A percentile compares a stretch with the other conserved stretches of the same genome.
These are phyloP conservation scores for Chrysaora quinquecirrha DNA, from an alignment of 30 jellyfish, hydroid and myxozoan genomes.

Conservation along the genomic window DNA sequence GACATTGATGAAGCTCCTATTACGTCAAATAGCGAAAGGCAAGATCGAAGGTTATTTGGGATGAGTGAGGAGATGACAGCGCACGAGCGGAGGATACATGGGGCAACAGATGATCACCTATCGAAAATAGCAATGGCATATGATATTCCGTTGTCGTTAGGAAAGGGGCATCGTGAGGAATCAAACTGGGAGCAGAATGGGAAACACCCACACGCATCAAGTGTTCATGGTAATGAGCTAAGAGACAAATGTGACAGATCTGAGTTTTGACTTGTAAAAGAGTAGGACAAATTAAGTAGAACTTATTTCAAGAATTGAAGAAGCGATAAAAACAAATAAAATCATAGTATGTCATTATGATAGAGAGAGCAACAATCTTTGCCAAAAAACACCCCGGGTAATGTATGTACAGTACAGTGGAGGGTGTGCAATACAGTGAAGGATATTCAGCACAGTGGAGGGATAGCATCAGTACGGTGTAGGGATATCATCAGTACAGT, in stretches of 20 bases:
- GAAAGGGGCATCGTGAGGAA: slow-evolving; percentile 55
- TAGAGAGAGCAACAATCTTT: too few relatives aligned
- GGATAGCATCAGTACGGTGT: too few relatives aligned
- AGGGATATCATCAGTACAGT: too few relatives aligned
- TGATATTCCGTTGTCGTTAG: slow-evolving; percentile 84
- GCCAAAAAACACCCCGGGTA: too few relatives aligned
- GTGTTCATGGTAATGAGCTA: slow-evolving; percentile 29
- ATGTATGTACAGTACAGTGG: too few relatives aligned
- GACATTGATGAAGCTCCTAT: slow-evolving; percentile 54
- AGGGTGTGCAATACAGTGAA: too few relatives aligned
- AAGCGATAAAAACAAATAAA: too few relatives aligned
- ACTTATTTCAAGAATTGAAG: too few relatives aligned
- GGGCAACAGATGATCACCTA: slow-evolving; percentile 87
- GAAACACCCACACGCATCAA: slow-evolving; percentile 28
- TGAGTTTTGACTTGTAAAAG: slow-evolving; percentile 48
- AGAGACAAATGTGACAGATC: slow-evolving; percentile 49
- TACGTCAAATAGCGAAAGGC: slow-evolving; percentile 34
- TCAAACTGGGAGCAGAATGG: slow-evolving; percentile 63
- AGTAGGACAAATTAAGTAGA: too few relatives aligned
- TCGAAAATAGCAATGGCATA: slow-evolving; percentile 95
- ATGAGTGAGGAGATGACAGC: slow-evolving; percentile 31
- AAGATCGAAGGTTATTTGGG: slow-evolving; percentile 31
- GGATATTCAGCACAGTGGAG: too few relatives aligned
- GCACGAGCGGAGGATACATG: slow-evolving; percentile 55
- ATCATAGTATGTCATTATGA: too few relatives aligned